Evolutionary conservation across 2,888 invertebrate genomes (phyloP).

Genomic region (Megastigmus dorsalis): DNA sequence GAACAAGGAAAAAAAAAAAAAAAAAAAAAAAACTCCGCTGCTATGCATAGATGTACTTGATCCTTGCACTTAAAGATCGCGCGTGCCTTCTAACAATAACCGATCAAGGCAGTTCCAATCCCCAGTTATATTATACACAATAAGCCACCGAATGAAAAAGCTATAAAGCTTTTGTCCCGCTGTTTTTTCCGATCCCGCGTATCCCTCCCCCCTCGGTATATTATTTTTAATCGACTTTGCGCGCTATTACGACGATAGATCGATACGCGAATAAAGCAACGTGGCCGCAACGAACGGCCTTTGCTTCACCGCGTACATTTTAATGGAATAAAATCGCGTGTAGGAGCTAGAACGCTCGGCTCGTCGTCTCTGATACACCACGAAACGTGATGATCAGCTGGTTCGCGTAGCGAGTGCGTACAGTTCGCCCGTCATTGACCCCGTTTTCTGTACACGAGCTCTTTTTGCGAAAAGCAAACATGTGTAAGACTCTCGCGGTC

Average conservation of each 20-base stretch:
- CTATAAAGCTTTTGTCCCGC: no score
- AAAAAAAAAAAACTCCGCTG: no score
- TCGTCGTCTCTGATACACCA: no score
- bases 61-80: neutral
- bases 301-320: neutral
- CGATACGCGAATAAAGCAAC: no score
- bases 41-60: constrained; percentile 21
- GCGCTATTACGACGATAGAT: constrained; percentile 11
- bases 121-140: no score
- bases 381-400: neutral
- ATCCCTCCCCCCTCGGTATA: no score
- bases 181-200: no score
- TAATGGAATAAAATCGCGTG: neutral
- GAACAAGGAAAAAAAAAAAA: no score
- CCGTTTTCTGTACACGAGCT: constrained; percentile 6
- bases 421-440: constrained; percentile 29
- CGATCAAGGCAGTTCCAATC: constrained; percentile 8
- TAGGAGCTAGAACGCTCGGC: neutral
- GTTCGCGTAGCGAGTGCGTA: neutral
- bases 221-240: no score
- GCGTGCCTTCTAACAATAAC: neutral
- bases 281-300: no score
- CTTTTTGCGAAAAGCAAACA: constrained; percentile 18
- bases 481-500: neutral
- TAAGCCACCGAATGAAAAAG: no score